A percentile compares a stretch with the other conserved stretches of the same genome.
Conservation (phyloP, 2,797 vertebrate species). For the Brachyalestes nurse region DNA sequence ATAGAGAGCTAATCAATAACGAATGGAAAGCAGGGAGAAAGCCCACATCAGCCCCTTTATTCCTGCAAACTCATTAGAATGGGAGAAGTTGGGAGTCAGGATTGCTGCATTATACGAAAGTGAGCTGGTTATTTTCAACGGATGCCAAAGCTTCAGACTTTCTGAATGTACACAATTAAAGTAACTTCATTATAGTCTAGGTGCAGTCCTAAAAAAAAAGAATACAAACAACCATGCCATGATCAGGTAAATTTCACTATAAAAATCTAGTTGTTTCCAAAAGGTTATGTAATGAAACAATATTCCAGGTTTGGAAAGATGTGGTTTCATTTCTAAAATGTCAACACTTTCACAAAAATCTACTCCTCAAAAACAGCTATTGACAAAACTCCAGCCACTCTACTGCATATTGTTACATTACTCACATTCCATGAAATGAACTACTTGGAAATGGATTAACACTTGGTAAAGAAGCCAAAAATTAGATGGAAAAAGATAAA, state of each 20-base stretch:
- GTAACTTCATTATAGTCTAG: background rate
- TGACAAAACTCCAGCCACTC: background rate
- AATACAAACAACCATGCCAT: background rate
- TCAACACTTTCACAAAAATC: background rate
- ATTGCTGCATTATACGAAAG: constrained; percentile 27
- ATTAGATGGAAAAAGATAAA: background rate
- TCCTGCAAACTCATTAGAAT: constrained; percentile 63
- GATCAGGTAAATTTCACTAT: background rate
- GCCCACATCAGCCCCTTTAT: constrained; percentile 54
- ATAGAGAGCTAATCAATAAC: constrained; percentile 52
- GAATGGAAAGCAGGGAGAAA: constrained; percentile 51
- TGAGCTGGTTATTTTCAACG: constrained; percentile 22
- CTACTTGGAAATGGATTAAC: background rate
- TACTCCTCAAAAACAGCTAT: background rate
- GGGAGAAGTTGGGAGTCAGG: constrained; percentile 37
- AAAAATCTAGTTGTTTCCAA: constrained; percentile 10
- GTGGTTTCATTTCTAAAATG: background rate
- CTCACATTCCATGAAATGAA: background rate
- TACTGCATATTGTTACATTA: background rate
- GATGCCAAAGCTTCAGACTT: background rate
- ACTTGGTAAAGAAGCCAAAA: background rate
- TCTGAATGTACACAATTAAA: background rate
- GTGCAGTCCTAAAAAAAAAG: background rate
- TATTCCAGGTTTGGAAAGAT: background rate
- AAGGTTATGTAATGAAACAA: background rate